Conservation (phyloP, 2,797 vertebrate genomes). For the Bradypus variegatus region DNA sequence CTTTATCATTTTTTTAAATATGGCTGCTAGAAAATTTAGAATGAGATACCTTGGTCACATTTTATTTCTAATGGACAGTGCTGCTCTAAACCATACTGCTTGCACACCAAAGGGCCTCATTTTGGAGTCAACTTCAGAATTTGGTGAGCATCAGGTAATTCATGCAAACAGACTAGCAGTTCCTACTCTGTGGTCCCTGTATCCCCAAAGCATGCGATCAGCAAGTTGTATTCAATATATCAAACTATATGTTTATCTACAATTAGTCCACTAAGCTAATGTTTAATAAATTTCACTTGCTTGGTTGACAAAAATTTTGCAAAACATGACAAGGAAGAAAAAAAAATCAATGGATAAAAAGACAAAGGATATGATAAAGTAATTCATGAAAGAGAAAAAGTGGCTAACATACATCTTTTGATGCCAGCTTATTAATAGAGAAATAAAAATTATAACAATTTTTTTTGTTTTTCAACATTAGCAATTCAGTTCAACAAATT, state of each 20-base stretch:
- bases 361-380: background rate
- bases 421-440: background rate
- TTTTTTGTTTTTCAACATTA: background rate
- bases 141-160: background rate
- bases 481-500: background rate
- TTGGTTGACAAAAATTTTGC: background rate
- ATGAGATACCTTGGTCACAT: background rate
- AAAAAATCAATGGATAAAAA: background rate
- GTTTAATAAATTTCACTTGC: background rate
- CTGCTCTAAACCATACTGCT: background rate
- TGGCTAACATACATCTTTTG: background rate
- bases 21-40: background rate
- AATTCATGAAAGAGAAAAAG: slow-evolving; percentile 3
- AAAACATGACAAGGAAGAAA: background rate
- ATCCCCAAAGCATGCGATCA: background rate
- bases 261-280: background rate
- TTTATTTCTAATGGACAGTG: background rate
- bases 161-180: background rate
- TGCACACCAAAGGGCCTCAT: background rate
- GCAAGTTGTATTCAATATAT: background rate
- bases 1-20: slow-evolving; percentile 7
- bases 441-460: slow-evolving; percentile 15
- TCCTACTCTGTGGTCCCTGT: background rate
- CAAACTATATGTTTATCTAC: background rate
- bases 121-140: background rate